These are phyloP conservation scores for Clarias laeviceps DNA, from an alignment of 2,797 vertebrate species.

Conservation along the genomic window DNA sequence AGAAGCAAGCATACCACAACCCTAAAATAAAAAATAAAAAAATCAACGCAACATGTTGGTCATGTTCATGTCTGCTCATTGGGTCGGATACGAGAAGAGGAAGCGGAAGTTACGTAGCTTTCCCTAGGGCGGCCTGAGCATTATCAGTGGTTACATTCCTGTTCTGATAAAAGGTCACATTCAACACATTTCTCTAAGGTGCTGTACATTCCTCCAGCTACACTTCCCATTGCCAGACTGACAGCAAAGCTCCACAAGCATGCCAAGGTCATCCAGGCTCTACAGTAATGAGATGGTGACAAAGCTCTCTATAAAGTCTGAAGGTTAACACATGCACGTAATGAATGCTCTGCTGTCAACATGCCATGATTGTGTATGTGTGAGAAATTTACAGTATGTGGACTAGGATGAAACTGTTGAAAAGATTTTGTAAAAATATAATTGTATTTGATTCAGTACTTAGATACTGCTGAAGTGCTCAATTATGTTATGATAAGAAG, in stretches of 20 bases:
- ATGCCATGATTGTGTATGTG: background rate
- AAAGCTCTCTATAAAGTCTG: background rate
- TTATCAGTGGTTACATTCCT: constrained; percentile 2
- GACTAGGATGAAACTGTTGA: background rate
- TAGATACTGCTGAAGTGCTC: background rate
- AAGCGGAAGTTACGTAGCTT: background rate
- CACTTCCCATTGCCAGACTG: background rate
- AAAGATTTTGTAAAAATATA: background rate
- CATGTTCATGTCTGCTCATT: background rate
- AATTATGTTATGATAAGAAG: background rate
- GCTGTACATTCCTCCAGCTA: background rate
- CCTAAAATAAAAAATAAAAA: background rate
- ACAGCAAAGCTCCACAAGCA: background rate
- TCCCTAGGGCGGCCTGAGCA: background rate
- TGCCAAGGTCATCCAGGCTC: constrained; percentile 3
- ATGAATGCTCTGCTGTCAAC: background rate
- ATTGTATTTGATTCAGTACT: background rate
- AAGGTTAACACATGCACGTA: background rate
- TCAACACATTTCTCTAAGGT: background rate
- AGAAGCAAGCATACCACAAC: background rate
- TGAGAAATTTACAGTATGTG: background rate
- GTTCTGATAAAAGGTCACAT: background rate
- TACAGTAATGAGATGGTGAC: constrained; percentile 1
- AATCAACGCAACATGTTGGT: background rate
- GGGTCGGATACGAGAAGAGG: background rate